A percentile compares a stretch with the other conserved stretches of the same genome.
Conservation (phyloP, 2,797 vertebrate genomes). For the Falco naumanni region DNA sequence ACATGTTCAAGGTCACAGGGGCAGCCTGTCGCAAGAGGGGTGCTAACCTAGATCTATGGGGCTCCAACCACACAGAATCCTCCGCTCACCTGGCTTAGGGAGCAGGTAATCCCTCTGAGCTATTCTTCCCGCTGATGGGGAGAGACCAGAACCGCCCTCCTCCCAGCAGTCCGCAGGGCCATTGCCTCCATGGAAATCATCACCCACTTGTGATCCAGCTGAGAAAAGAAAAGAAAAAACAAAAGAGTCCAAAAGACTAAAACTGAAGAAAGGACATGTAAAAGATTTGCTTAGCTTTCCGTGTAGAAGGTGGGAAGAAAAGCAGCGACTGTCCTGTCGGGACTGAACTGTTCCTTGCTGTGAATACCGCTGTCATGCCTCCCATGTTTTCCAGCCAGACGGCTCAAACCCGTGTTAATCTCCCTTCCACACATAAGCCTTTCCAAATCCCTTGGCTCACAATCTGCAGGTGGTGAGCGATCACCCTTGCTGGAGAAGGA, state of each 20-base stretch:
- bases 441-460: neutral
- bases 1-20: neutral
- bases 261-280: neutral
- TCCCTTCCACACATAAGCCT: neutral
- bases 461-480: neutral
- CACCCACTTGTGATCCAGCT: neutral
- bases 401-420: neutral
- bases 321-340: neutral
- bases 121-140: neutral
- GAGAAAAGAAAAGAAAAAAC: neutral
- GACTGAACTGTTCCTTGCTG: neutral
- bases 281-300: neutral
- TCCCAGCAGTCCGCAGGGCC: neutral
- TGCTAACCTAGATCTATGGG: neutral
- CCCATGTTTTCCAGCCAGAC: neutral
- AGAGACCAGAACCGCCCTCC: neutral
- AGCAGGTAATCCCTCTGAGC: neutral
- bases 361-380: neutral
- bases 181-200: neutral
- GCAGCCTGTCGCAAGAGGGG: neutral
- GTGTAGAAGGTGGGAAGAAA: neutral
- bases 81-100: neutral
- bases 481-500: neutral
- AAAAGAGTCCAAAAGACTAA: neutral
- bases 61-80: neutral